Base-by-base conservation (phyloP, 1,140 invertebrate genomes). In the Holcopasites calliopsidis region DNA sequence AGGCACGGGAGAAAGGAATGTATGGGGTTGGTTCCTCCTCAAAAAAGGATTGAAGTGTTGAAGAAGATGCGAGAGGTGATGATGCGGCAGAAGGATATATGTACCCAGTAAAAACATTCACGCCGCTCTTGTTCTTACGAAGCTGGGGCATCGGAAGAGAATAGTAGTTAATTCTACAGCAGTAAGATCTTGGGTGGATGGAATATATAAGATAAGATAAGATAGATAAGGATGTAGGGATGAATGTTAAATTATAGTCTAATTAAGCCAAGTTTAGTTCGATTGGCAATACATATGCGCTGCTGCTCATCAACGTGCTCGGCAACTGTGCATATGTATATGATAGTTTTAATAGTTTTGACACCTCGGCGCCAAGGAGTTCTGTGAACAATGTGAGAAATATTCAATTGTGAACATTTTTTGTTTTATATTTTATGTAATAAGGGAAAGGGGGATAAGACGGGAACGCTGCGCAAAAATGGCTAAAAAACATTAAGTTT, bases 171-270 rank as follows among this genome's bases (percentile, higher is more conserved):
- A 7, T n/a, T 8, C 23, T 18, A 0, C 28, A 26, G 33, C 0
- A 7, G 8, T 42, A 54, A 42, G 50, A 8, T n/a, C 3, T 8
- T n/a, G n/a, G n/a, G n/a, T n/a, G n/a, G n/a, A n/a, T n/a, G n/a
- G n/a, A n/a, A n/a, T n/a, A n/a, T n/a, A n/a, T n/a, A n/a, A n/a
- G n/a, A n/a, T n/a, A n/a, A n/a, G 13, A 0, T 42, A 54, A 8
- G n/a, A 42, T 68, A 26, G 54, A 68, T 68, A 42, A 31, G 65
- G 5, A n/a, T 66, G 7, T 54, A 54, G 21, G 52, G 2, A 26
- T 7, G 1, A n/a, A 3, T 11, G 26, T 40, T 60, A 60, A n/a
- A n/a, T n/a, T n/a, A n/a, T n/a, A n/a, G n/a, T n/a, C n/a, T n/a
- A n/a, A n/a, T n/a, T n/a, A n/a, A n/a, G n/a, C n/a, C n/a, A 60